Conservation (phyloP, 2,888 invertebrate species). For the Glaucopsyche alexis region DNA sequence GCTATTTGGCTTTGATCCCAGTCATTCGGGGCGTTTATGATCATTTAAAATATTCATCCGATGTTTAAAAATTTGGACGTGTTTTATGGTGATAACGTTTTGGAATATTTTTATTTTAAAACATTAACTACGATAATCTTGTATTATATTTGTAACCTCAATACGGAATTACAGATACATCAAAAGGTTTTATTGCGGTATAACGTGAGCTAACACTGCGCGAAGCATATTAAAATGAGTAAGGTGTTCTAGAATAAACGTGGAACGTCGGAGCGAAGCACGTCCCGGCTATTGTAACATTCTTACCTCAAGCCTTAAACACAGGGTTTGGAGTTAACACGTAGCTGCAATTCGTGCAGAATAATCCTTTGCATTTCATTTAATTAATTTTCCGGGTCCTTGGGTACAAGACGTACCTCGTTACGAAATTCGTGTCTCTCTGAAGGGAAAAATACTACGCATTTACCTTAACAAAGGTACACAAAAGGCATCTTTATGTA, state of each 20-base stretch:
- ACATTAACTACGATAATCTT: neutral
- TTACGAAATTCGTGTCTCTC: slow-evolving; percentile 38
- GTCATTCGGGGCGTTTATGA: slow-evolving; percentile 12
- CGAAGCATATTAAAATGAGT: slow-evolving; percentile 23
- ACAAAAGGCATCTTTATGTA: slow-evolving; percentile 9
- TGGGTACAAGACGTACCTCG: slow-evolving; percentile 47
- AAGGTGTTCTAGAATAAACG: slow-evolving; percentile 25
- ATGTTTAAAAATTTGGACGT: neutral
- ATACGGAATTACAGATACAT: neutral
- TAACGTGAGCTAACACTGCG: neutral
- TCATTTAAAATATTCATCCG: slow-evolving; percentile 9
- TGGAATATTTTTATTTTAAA: neutral
- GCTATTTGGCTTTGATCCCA: slow-evolving; percentile 26
- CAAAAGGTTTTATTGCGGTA: neutral
- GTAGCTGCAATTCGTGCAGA: slow-evolving; percentile 47
- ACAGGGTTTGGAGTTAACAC: slow-evolving; percentile 42
- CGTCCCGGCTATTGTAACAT: slow-evolving; percentile 44
- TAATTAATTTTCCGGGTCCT: slow-evolving; percentile 59
- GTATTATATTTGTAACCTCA: neutral
- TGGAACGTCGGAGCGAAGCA: slow-evolving; percentile 34
- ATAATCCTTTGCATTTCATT: slow-evolving; percentile 56
- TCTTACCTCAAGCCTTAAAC: slow-evolving; percentile 37
- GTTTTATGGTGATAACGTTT: neutral
- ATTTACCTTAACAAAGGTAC: slow-evolving; percentile 31
- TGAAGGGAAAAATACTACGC: slow-evolving; percentile 30